Evolutionary conservation across 2,797 vertebrate species (phyloP).

Genomic region (Valencia hispanica): DNA sequence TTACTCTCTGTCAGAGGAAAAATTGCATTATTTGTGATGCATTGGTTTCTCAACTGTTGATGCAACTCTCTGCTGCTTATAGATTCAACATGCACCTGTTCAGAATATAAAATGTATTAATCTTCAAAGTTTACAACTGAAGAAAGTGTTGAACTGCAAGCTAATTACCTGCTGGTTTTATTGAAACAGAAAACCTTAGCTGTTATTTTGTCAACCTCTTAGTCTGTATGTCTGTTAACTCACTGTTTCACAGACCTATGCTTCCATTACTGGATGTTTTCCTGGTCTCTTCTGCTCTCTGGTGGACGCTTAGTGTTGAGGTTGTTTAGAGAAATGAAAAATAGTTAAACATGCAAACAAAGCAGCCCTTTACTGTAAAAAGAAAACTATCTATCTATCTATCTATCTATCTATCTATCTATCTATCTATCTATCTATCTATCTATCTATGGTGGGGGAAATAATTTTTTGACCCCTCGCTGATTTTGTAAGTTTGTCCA

Average conservation of each 20-base stretch:
- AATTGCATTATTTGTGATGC: background rate
- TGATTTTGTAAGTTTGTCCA: too few species aligned
- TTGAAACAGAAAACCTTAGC: background rate
- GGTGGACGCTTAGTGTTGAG: slow-evolving; percentile 27
- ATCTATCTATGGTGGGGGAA: too few species aligned
- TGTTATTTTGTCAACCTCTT: slow-evolving; percentile 3
- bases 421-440: too few species aligned
- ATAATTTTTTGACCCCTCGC: too few species aligned
- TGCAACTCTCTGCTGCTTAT: background rate
- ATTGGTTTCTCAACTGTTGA: background rate
- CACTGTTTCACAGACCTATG: background rate
- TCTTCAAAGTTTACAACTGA: background rate
- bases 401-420: too few species aligned
- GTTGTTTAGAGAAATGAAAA: background rate
- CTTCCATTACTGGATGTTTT: background rate
- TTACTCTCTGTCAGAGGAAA: background rate
- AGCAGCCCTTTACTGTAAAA: too few species aligned
- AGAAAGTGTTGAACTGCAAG: background rate
- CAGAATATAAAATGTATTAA: background rate
- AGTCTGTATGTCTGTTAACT: slow-evolving; percentile 1
- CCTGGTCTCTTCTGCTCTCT: slow-evolving; percentile 52
- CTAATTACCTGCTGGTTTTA: background rate
- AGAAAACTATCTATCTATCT: too few species aligned
- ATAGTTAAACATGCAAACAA: too few species aligned
- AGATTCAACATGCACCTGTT: background rate